Evolutionary conservation across 2,888 invertebrate genomes (phyloP), one percentile per base, ranked within the genome.

Genomic region (Thumatha senex): DNA sequence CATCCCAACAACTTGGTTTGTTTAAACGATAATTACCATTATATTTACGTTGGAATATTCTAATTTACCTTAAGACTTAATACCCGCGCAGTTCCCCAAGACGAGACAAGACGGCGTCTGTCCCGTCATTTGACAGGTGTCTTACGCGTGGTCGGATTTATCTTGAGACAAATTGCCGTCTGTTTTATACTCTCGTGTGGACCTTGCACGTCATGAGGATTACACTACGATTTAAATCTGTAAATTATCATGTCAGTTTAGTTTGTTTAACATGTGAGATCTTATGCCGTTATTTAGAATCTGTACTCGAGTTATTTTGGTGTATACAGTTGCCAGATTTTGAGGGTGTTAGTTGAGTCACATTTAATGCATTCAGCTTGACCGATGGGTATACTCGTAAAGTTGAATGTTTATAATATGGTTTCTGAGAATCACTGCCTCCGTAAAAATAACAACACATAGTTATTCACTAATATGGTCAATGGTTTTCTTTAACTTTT

Each of bases 11-110:
- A 70, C 78, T 76, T 71, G 77, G 78, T 80, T 83, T 83, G 83
- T 86, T 80, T 81, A 74, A 81, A 77, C 80, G 81, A 81, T 84
- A 84, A 85, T 86, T 86, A 82, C 80, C 74, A 80, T 77, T 84
- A 80, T 83, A 84, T 86, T 86, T 86, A 84, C 80, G 82, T 83
- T 81, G 68, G 75, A 77, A 84, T 84, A 85, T 86, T 86, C 80
- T 82, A 84, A 86, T 84, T 85, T 80, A 79, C 78, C 74, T 74
- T 48, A 51, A 63, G 63, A 77, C 82, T 78, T 82, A 82, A 83
- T 83, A 79, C 79, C 80, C 70, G 66, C 63, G 74, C 65, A 67
- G 70, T 69, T 76, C 72, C 67, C 58, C 65, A 66, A 74, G 80
- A 79, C 75, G 78, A 80, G 77, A 78, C 82, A 78, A 80, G 80